These are phyloP conservation scores for Lophochroa leadbeateri DNA, from an alignment of 2,113 vertebrate species.

Conservation along the genomic window DNA sequence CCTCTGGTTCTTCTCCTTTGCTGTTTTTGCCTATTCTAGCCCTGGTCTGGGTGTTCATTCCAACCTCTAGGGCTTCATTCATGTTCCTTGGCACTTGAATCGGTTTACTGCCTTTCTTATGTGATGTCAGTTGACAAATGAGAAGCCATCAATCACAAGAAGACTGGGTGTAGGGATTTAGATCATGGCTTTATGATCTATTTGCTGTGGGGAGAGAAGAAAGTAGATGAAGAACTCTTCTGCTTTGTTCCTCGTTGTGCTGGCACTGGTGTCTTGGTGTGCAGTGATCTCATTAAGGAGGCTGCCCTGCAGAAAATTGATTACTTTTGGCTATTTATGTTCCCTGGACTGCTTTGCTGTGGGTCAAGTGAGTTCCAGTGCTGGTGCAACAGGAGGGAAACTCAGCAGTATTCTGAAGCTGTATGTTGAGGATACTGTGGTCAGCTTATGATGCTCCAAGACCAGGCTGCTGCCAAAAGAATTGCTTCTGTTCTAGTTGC, in stretches of 20 bases:
- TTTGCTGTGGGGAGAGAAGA: neutral
- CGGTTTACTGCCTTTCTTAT: neutral
- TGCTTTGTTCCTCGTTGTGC: neutral
- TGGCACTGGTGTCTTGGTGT: neutral
- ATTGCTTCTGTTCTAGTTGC: neutral
- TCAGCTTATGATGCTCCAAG: neutral
- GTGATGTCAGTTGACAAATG: neutral
- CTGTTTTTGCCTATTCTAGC: neutral
- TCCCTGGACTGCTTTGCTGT: neutral
- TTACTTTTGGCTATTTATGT: neutral
- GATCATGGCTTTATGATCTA: neutral
- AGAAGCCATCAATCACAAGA: neutral
- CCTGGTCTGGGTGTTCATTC: neutral
- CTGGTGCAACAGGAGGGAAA: neutral
- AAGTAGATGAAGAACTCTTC: neutral
- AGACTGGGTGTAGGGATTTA: neutral
- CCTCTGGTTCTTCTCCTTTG: neutral
- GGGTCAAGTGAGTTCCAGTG: neutral
- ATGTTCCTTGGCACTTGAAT: neutral
- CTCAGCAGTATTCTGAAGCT: neutral
- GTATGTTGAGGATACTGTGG: neutral
- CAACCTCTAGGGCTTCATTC: neutral
- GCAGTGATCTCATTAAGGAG: neutral
- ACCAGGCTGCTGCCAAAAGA: neutral
- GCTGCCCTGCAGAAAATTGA: neutral